Percentiles rank a stretch among this genome's conserved stretches.
Evolutionary conservation across 2,113 vertebrate genomes (phyloP).

Genomic region (Syngnathus typhle): DNA sequence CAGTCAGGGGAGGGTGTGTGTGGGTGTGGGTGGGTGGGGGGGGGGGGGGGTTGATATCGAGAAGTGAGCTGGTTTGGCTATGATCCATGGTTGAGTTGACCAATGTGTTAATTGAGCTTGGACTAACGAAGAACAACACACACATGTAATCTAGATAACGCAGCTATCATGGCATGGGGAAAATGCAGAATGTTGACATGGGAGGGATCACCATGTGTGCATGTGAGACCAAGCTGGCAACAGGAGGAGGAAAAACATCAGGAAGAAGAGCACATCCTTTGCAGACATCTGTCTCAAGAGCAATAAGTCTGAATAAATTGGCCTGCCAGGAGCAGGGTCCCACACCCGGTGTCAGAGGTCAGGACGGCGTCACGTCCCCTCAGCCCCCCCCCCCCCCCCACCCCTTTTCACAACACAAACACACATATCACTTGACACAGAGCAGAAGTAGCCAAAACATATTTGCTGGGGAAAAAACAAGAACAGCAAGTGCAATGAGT

Average conservation of each 20-base stretch:
- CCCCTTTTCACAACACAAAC: constrained; percentile 9
- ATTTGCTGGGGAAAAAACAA: constrained; percentile 44
- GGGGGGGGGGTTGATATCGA: constrained; percentile 16
- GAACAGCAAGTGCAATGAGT: neutral
- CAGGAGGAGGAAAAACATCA: constrained; percentile 20
- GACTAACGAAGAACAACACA: neutral
- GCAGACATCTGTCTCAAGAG: constrained; percentile 39
- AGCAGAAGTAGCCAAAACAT: constrained; percentile 36
- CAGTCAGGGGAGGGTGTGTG: constrained; percentile 16
- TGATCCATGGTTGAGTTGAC: neutral
- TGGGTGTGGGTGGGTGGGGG: too few relatives aligned
- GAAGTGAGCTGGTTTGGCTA: constrained; percentile 15
- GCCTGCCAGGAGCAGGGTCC: constrained; percentile 38
- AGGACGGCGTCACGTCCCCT: constrained; percentile 11
- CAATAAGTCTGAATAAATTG: constrained; percentile 51
- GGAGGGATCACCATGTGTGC: neutral
- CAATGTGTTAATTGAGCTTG: neutral
- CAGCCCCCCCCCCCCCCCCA: too few relatives aligned
- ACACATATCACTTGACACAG: constrained; percentile 27
- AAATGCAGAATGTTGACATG: too few relatives aligned
- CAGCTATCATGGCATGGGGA: neutral
- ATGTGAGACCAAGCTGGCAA: neutral
- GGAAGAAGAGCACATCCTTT: constrained; percentile 29
- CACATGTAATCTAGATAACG: too few relatives aligned
- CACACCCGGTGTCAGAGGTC: constrained; percentile 40